Evolutionary conservation across 2,113 vertebrate species (phyloP).

Genomic region (Hemicordylus capensis): DNA sequence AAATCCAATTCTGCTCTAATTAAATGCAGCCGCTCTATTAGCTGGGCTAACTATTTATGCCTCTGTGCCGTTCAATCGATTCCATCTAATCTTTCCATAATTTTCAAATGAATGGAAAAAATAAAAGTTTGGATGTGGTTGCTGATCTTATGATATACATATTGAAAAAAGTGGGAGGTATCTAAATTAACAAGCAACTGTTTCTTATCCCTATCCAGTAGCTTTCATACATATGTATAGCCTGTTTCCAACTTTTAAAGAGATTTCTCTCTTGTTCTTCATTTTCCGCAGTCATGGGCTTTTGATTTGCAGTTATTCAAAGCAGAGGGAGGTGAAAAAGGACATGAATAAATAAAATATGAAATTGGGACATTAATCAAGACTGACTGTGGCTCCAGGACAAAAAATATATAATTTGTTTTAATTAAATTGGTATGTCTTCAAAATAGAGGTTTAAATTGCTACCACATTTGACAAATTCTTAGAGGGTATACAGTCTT

Average conservation of each 20-base stretch:
- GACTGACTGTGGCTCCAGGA: conserved; percentile 57
- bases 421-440: conserved; percentile 66
- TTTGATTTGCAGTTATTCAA: conserved; percentile 70
- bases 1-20: conserved; percentile 15
- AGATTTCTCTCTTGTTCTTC: conserved; percentile 40
- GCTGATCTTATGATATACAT: conserved; percentile 1
- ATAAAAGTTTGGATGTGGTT: conserved; percentile 30
- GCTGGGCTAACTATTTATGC: too few species aligned
- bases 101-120: conserved; percentile 26
- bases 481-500: conserved; percentile 48
- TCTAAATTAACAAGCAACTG: conserved; percentile 37
- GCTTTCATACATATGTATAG: conserved; percentile 25
- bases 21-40: conserved; percentile 45
- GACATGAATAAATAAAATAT: conserved; percentile 60
- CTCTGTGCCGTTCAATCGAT: background rate
- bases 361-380: conserved; percentile 67
- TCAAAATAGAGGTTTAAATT: conserved; percentile 72
- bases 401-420: conserved; percentile 54
- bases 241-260: conserved; percentile 38
- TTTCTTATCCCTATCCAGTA: conserved; percentile 22
- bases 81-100: background rate
- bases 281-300: conserved; percentile 30
- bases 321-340: conserved; percentile 65
- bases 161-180: conserved; percentile 34
- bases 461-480: conserved; percentile 67